A percentile compares a stretch with the other conserved stretches of the same genome.
Evolutionary conservation across 2,113 vertebrate species (phyloP).

Genomic region (Aphyosemion australe): DNA sequence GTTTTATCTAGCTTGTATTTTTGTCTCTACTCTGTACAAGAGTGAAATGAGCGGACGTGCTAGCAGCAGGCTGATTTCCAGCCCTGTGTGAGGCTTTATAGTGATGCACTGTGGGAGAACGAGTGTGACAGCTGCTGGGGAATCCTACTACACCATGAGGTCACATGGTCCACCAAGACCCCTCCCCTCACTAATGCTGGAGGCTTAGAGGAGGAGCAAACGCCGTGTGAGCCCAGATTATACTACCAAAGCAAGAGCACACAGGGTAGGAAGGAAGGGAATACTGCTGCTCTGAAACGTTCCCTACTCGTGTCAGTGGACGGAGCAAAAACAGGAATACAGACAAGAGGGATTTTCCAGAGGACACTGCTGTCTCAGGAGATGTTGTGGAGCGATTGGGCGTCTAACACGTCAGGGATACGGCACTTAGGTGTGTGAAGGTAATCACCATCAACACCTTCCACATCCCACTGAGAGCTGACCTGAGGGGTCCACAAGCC

Average conservation of each 20-base stretch:
- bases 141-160: conserved; percentile 66
- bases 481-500: conserved; percentile 21
- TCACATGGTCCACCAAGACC: conserved; percentile 71
- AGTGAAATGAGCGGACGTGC: no score
- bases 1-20: no score
- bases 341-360: conserved; percentile 1
- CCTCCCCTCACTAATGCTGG: conserved; percentile 57
- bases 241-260: conserved; percentile 1
- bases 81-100: conserved; percentile 21
- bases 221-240: conserved; percentile 64
- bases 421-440: conserved; percentile 18
- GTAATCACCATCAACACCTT: conserved; percentile 10
- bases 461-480: conserved; percentile 15
- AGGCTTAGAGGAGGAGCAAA: conserved; percentile 53
- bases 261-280: conserved; percentile 19
- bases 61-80: no score
- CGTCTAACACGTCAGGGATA: background rate
- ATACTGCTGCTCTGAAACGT: conserved; percentile 3
- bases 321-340: conserved; percentile 12
- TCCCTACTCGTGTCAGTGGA: conserved; percentile 4
- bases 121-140: conserved; percentile 70
- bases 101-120: conserved; percentile 47
- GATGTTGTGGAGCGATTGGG: background rate
- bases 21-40: no score
- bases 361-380: conserved; percentile 40